phyloP scores from a whole-genome alignment of 2,113 vertebrate species.

The Uria lomvia region DNA sequence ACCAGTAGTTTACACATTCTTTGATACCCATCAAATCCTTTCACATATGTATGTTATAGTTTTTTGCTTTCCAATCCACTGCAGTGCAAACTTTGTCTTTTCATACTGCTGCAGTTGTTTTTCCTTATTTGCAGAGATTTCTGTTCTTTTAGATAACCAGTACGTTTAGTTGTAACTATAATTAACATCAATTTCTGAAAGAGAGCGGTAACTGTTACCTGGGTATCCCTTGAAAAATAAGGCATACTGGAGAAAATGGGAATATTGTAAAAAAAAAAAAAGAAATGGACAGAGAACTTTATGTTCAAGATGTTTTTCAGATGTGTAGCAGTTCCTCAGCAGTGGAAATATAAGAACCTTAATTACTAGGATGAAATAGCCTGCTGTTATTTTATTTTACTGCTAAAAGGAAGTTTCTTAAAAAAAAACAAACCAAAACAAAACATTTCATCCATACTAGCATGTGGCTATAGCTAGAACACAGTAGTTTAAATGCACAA shows the following conservation, averaged over 20 bases:
- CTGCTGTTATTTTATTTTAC: background rate
- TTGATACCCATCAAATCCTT: background rate
- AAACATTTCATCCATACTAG: background rate
- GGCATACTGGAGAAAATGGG: background rate
- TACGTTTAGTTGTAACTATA: background rate
- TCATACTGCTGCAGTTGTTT: background rate
- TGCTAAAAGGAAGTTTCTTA: background rate
- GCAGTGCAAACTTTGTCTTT: background rate
- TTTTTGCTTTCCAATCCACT: background rate
- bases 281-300: background rate
- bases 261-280: background rate
- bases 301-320: background rate
- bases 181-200: background rate
- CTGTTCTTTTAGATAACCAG: background rate
- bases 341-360: background rate
- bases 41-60: background rate
- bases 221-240: background rate
- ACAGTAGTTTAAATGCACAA: background rate
- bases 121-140: background rate
- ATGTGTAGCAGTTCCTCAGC: background rate
- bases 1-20: background rate
- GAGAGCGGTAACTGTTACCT: background rate
- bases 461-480: background rate
- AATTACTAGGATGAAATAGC: background rate
- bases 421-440: background rate